Conservation (phyloP, 2,888 invertebrate species). For the Hecatera dysodea region DNA sequence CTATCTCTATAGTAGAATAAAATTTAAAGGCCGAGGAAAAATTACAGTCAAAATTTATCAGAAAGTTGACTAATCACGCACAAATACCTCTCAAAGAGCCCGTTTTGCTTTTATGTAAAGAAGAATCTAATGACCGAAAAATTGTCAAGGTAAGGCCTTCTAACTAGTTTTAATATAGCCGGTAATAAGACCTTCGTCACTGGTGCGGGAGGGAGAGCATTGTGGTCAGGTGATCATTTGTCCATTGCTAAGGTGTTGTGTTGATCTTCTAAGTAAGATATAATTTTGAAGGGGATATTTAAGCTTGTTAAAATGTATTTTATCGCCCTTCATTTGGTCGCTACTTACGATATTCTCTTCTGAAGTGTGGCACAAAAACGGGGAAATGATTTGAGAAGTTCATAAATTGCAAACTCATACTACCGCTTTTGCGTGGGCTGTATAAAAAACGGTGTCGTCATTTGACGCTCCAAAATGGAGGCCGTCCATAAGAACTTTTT, state of each 20-base stretch:
- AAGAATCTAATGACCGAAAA: conserved; percentile 37
- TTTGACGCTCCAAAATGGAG: neutral
- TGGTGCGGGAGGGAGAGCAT: conserved; percentile 31
- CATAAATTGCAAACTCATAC: neutral
- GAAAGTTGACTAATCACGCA: neutral
- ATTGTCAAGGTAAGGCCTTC: conserved; percentile 1
- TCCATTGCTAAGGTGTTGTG: neutral
- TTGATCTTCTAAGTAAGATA: conserved; percentile 16
- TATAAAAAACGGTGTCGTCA: neutral
- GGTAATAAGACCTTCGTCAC: conserved; percentile 5
- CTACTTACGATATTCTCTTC: neutral
- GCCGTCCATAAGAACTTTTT: neutral
- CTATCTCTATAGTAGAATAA: too few species aligned
- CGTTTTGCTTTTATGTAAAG: neutral
- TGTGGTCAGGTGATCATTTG: conserved; percentile 22
- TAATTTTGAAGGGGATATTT: conserved; percentile 14
- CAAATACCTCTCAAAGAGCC: neutral
- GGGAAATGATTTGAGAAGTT: neutral
- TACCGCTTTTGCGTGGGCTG: neutral
- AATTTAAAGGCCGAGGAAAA: too few species aligned
- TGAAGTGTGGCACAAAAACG: neutral
- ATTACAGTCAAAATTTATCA: neutral
- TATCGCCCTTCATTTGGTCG: conserved; percentile 10
- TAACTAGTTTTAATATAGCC: conserved; percentile 34
- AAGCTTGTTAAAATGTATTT: conserved; percentile 16